Conservation (phyloP, 2,113 vertebrate genomes). For the Sturnira hondurensis region DNA sequence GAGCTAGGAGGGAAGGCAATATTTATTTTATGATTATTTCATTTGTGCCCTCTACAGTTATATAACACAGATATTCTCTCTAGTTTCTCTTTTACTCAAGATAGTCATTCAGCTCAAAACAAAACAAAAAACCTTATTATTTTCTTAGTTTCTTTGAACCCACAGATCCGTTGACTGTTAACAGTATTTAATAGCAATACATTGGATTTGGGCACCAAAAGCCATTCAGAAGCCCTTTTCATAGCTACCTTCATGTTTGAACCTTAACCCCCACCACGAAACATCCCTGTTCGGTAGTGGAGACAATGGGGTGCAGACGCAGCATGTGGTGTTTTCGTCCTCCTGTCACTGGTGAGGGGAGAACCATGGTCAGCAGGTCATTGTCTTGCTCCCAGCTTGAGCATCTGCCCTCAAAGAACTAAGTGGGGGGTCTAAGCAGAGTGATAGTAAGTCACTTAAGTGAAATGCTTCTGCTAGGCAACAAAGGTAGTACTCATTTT, state of each 20-base stretch:
- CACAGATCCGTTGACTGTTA: background rate
- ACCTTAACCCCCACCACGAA: background rate
- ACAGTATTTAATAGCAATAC: background rate
- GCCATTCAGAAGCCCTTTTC: background rate
- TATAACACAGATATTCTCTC: constrained; percentile 43
- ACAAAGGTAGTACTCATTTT: background rate
- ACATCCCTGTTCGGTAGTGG: background rate
- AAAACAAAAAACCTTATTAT: constrained; percentile 13
- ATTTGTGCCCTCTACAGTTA: constrained; percentile 65
- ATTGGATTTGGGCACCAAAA: background rate
- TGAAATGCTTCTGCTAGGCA: background rate
- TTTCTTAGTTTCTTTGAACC: constrained; percentile 43
- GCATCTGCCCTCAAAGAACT: background rate
- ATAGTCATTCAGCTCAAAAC: constrained; percentile 58
- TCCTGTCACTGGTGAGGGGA: accelerated
- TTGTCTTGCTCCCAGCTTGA: background rate
- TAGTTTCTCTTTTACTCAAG: constrained; percentile 57
- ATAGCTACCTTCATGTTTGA: background rate
- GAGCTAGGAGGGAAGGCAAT: constrained; percentile 26
- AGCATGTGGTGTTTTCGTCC: background rate
- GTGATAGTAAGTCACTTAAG: background rate
- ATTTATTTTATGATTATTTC: constrained; percentile 49
- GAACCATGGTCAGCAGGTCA: background rate
- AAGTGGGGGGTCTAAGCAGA: background rate
- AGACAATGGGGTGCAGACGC: background rate